phyloP scores from a whole-genome alignment of 2,797 vertebrate species.

The Anguilla marmorata region DNA sequence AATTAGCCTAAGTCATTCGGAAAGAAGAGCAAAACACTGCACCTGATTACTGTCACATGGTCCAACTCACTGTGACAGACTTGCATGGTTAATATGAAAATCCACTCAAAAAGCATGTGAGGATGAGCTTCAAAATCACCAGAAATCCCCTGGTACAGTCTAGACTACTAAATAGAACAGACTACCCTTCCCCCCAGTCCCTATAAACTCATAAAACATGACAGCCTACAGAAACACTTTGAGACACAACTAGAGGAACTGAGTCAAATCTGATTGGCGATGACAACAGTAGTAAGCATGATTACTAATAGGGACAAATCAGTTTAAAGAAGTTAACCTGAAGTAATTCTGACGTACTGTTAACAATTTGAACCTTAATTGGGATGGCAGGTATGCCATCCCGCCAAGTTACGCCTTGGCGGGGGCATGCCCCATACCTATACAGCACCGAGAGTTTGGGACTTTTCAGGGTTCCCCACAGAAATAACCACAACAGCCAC shows the following conservation, averaged over 20 bases:
- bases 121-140: background rate
- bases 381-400: no score
- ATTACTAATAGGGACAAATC: no score
- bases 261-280: background rate
- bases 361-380: no score
- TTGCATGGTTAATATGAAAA: background rate
- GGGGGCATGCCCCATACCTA: no score
- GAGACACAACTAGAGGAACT: constrained; percentile 45
- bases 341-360: no score
- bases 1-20: background rate
- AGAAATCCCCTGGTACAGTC: background rate
- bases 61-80: background rate
- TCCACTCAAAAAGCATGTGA: background rate
- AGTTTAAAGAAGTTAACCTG: no score
- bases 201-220: background rate
- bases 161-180: background rate
- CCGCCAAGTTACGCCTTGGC: no score
- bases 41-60: background rate
- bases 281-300: no score
- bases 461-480: no score
- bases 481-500: no score
- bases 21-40: background rate
- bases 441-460: no score
- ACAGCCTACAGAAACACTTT: background rate
- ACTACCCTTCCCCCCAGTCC: background rate